Evolutionary conservation across 2,888 invertebrate species (phyloP).

Genomic region (Sthenelais limicola): DNA sequence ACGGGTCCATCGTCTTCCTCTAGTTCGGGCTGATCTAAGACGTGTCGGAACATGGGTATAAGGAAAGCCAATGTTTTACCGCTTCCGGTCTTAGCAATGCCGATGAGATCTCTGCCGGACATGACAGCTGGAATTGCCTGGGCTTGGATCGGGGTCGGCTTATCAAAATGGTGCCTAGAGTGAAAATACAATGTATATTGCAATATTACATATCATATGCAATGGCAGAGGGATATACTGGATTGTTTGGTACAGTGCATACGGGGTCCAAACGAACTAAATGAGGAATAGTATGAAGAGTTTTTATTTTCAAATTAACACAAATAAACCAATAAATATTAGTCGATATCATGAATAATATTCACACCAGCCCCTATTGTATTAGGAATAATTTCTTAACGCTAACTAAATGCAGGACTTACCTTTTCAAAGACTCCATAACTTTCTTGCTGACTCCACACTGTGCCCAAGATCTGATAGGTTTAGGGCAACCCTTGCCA

Average conservation of each 20-base stretch:
- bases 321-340: no score
- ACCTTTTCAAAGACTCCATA: constrained; percentile 90
- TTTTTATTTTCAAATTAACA: no score
- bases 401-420: no score
- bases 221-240: no score
- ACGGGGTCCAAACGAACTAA: no score
- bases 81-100: constrained; percentile 99
- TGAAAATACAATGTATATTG: no score
- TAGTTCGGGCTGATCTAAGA: constrained; percentile 92
- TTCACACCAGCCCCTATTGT: no score
- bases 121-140: constrained; percentile 97
- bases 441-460: constrained; percentile 97
- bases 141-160: constrained; percentile 98
- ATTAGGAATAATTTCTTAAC: no score
- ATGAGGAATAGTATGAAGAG: no score
- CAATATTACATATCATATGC: no score
- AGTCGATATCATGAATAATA: no score
- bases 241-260: no score
- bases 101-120: constrained; percentile 95
- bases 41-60: constrained; percentile 96
- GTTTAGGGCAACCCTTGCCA: constrained; percentile 96
- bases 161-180: constrained; percentile 82
- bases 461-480: constrained; percentile 97
- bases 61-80: constrained; percentile 99
- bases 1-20: constrained; percentile 98